Percentiles rank a stretch among this genome's conserved stretches.
Evolutionary conservation across 2,113 vertebrate genomes (phyloP).

Genomic region (Sphyrna mokarran): DNA sequence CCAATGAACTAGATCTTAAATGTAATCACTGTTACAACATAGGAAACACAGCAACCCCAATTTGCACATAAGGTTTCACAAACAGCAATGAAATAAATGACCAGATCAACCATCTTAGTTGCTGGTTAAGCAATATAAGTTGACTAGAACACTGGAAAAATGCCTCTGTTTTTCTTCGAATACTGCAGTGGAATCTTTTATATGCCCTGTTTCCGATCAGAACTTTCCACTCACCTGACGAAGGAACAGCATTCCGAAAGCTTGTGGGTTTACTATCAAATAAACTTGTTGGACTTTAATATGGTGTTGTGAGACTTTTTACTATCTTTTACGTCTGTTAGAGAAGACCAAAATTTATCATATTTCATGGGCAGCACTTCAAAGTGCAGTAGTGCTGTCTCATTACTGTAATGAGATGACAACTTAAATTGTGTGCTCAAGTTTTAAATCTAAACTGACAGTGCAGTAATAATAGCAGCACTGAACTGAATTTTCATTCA

Average conservation of each 20-base stretch:
- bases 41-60: neutral
- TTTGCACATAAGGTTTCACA: neutral
- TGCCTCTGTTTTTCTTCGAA: neutral
- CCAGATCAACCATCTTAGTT: neutral
- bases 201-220: too few relatives aligned
- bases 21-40: neutral
- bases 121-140: neutral
- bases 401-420: too few relatives aligned
- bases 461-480: neutral
- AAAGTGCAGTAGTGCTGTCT: too few relatives aligned
- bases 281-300: too few relatives aligned
- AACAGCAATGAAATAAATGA: neutral
- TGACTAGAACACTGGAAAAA: neutral
- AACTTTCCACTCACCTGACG: too few relatives aligned
- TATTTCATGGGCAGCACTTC: too few relatives aligned
- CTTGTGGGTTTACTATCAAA: too few relatives aligned
- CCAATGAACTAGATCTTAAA: neutral
- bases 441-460: too few relatives aligned
- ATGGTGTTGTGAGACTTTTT: too few relatives aligned
- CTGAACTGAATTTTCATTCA: neutral
- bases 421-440: too few relatives aligned
- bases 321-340: neutral
- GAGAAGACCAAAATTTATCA: neutral
- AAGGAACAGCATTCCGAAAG: too few relatives aligned
- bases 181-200: neutral